Percentiles rank a stretch among this genome's conserved stretches.
Conservation (phyloP, 2,113 vertebrate genomes). For the Xenopus laevis region DNA sequence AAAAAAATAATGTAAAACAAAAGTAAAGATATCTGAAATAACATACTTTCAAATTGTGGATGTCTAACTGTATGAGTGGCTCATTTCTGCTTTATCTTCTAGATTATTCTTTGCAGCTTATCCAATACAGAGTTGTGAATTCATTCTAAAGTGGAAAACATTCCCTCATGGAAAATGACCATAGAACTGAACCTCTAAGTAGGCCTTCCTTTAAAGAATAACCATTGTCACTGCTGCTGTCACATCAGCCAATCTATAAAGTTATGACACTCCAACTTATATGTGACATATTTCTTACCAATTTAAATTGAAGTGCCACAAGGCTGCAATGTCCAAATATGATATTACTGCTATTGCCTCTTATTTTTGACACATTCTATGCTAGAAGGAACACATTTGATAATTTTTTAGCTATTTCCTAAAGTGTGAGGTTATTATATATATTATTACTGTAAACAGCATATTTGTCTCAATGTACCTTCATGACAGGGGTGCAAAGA, state of each 20-base stretch:
- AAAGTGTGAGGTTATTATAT: neutral
- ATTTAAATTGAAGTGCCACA: conserved; percentile 13
- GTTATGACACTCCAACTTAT: conserved; percentile 27
- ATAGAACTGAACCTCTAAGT: neutral
- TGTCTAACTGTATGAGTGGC: no score
- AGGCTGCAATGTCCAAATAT: neutral
- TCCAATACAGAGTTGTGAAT: no score
- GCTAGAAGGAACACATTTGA: neutral
- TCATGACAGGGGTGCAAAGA: conserved; percentile 24
- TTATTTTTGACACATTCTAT: neutral
- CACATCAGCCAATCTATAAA: conserved; percentile 20
- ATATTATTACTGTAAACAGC: conserved; percentile 9
- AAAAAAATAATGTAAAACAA: no score
- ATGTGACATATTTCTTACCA: conserved; percentile 35
- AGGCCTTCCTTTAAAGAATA: conserved; percentile 21
- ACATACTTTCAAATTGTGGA: no score
- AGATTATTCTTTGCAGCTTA: no score
- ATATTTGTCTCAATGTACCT: conserved; percentile 25
- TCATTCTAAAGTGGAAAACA: no score
- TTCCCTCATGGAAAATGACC: neutral
- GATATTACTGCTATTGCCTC: conserved; percentile 9
- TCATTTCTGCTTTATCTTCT: no score
- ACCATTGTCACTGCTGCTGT: conserved; percentile 6
- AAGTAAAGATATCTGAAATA: no score
- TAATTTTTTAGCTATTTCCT: no score